Conservation (phyloP, 2,113 vertebrate species). For the Brachypodius melanocephalos region DNA sequence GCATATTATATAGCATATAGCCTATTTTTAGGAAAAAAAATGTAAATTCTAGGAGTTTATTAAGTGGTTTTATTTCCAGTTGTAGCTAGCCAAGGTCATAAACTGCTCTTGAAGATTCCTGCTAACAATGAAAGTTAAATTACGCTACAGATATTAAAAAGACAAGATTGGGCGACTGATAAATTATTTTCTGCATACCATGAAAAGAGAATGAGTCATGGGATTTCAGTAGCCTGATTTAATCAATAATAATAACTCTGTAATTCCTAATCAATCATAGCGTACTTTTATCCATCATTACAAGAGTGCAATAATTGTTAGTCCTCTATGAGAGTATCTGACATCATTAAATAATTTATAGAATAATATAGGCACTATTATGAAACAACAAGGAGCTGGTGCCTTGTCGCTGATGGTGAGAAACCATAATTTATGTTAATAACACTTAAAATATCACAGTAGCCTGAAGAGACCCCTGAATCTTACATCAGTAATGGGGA, state of each 20-base stretch:
- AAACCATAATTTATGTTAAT: neutral
- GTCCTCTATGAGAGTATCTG: neutral
- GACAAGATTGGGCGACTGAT: neutral
- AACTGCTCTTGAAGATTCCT: constrained; percentile 5
- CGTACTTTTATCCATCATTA: constrained; percentile 1
- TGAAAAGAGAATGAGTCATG: constrained; percentile 22
- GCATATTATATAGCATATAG: neutral
- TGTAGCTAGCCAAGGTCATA: neutral
- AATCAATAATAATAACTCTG: constrained; percentile 19
- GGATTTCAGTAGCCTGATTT: neutral
- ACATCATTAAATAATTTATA: neutral
- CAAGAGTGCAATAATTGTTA: neutral
- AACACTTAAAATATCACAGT: neutral
- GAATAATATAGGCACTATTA: neutral
- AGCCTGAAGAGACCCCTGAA: neutral
- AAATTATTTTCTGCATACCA: constrained; percentile 18
- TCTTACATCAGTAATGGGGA: neutral
- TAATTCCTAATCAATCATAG: neutral
- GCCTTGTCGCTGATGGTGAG: neutral
- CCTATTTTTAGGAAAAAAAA: neutral
- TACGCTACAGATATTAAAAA: neutral
- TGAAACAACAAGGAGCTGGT: neutral
- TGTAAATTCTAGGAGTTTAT: neutral
- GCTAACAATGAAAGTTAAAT: constrained; percentile 32
- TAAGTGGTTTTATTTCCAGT: neutral